These are phyloP conservation scores for Trichonephila clavipes DNA, from an alignment of 1,140 invertebrate species.

Conservation along the genomic window DNA sequence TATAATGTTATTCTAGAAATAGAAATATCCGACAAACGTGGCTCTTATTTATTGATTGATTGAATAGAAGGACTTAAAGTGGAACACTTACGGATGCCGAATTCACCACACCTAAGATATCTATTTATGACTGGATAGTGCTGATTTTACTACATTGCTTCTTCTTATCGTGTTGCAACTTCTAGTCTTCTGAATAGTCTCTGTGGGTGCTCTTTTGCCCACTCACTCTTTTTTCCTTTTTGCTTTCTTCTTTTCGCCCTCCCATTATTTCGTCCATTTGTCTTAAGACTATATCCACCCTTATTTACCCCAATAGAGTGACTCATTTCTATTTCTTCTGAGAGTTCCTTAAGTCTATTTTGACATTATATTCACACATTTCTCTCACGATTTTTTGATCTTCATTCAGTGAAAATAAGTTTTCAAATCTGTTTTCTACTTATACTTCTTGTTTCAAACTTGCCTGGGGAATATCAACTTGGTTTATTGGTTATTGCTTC, in stretches of 20 bases:
- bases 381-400: not conserved
- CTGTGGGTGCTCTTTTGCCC: not conserved
- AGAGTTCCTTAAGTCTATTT: not conserved
- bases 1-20: no score
- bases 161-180: not conserved
- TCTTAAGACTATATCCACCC: not conserved
- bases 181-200: not conserved
- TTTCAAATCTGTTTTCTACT: not conserved
- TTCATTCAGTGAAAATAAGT: not conserved
- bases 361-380: not conserved
- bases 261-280: conserved; percentile 28
- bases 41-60: no score
- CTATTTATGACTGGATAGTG: not conserved
- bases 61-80: not conserved
- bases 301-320: conserved; percentile 15
- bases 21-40: no score
- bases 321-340: not conserved
- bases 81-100: not conserved
- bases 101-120: not conserved
- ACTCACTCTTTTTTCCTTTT: not conserved
- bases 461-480: not conserved
- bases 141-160: not conserved
- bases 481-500: not conserved
- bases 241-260: not conserved
- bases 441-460: not conserved